Percentiles rank a stretch among this genome's conserved stretches.
phyloP scores from a whole-genome alignment of 30 jellyfish, hydroid and myxozoan species.

The Turritopsis rubra region DNA sequence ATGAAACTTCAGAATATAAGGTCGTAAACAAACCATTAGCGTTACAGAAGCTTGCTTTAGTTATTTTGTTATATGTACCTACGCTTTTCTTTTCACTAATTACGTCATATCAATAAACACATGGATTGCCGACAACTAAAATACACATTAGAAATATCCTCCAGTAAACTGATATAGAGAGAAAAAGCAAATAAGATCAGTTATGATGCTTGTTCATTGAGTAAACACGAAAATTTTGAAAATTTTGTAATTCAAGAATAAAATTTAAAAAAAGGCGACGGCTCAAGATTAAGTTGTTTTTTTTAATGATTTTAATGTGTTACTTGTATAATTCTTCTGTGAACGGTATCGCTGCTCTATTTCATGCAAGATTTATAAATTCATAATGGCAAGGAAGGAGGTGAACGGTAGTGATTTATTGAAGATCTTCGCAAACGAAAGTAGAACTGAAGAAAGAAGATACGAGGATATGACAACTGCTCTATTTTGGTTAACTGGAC shows the following conservation, averaged over 20 bases:
- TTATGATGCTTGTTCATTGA: not conserved
- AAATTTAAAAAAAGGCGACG: not conserved
- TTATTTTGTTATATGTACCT: too few species aligned
- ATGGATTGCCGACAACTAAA: not conserved
- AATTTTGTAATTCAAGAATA: not conserved
- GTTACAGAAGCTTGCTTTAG: too few species aligned
- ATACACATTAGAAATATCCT: not conserved
- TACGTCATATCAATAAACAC: not conserved
- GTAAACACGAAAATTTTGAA: not conserved
- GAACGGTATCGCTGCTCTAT: too few species aligned
- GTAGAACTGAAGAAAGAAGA: not conserved
- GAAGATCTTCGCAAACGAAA: slow-evolving; percentile 1
- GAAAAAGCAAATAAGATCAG: not conserved
- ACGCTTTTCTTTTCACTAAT: not conserved
- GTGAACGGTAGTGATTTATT: not conserved
- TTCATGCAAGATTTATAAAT: not conserved
- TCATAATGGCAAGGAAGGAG: not conserved
- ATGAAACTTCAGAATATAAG: too few species aligned
- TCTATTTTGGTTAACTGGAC: not conserved
- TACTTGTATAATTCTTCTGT: not conserved
- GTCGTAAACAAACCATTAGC: too few species aligned
- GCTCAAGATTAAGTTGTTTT: too few species aligned
- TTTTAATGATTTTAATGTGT: not conserved
- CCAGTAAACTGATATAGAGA: not conserved
- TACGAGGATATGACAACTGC: slow-evolving; percentile 12